phyloP scores from a whole-genome alignment of 2,113 vertebrate genomes.

The Rattus norvegicus region GRCr8 NC_086020.1:187651001-187651500 shows the following conservation, averaged over 20 bases:
- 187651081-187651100: neutral
- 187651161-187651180: neutral
- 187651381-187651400: neutral
- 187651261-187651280: neutral
- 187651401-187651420: neutral
- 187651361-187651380: too few species aligned
- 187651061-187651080: neutral
- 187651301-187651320: neutral
- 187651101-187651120: neutral
- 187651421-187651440: neutral
- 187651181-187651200: neutral
- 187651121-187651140: neutral
- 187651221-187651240: neutral
- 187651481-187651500: neutral
- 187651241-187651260: neutral
- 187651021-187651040: too few species aligned
- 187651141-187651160: neutral
- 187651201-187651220: neutral
- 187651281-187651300: neutral
- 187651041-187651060: neutral
- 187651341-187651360: neutral
- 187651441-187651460: neutral
- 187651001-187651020: too few species aligned
- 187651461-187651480: neutral
- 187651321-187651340: neutral